These are phyloP conservation scores for Turritopsis rubra DNA, from an alignment of 30 jellyfish, hydroid and myxozoan genomes.

Conservation along the genomic window DNA sequence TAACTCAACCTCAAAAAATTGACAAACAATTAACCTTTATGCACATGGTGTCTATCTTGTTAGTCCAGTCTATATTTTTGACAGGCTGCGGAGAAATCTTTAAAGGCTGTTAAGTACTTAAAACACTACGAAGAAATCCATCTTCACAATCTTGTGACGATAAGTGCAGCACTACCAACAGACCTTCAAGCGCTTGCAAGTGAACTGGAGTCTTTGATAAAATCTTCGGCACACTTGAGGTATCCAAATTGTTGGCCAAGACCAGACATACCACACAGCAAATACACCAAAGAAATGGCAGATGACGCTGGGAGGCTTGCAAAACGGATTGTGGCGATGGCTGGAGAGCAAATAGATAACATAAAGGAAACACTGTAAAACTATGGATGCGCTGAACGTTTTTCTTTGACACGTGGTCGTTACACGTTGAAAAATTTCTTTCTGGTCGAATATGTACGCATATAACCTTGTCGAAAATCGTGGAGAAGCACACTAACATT, in stretches of 20 bases:
- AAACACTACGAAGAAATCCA: constrained; percentile 22
- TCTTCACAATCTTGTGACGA: background rate
- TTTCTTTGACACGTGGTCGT: no score
- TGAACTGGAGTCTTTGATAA: constrained; percentile 32
- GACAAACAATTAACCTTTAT: no score
- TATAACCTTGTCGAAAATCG: no score
- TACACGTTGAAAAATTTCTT: no score
- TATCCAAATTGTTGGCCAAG: constrained; percentile 47
- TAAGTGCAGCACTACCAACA: constrained; percentile 10
- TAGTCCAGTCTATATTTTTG: background rate
- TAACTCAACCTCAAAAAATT: no score
- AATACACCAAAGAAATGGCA: constrained; percentile 30
- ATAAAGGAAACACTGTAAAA: background rate
- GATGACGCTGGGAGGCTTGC: constrained; percentile 17
- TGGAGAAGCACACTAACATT: no score
- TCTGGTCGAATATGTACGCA: no score
- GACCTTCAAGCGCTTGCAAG: constrained; percentile 14
- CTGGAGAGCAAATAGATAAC: background rate
- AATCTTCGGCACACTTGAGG: constrained; percentile 35
- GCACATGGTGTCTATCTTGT: no score
- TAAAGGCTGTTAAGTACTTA: constrained; percentile 51
- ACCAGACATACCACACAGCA: constrained; percentile 57
- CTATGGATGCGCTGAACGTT: no score
- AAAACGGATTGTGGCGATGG: background rate
- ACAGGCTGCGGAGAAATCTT: constrained; percentile 63